Percentiles rank a stretch among this genome's conserved stretches.
These are phyloP conservation scores for Pangasius djambal DNA, from an alignment of 2,797 vertebrate genomes.

Conservation along the genomic window DNA sequence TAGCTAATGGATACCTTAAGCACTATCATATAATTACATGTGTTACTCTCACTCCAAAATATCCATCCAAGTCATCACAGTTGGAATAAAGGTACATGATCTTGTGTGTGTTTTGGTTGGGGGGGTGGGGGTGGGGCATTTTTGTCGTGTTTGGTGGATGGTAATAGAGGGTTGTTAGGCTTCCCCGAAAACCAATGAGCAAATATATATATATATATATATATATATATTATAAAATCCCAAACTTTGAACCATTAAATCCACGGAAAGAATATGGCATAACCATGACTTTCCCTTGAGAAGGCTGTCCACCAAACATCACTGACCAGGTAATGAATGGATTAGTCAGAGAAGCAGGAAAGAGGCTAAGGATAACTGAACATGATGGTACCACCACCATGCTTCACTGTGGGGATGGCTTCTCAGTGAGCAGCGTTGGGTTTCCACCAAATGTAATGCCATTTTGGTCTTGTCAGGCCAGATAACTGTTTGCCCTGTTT, in stretches of 20 bases:
- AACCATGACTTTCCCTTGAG: neutral
- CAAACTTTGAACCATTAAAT: neutral
- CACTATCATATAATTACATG: conserved; percentile 76
- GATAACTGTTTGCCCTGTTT: neutral
- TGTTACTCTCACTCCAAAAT: conserved; percentile 61
- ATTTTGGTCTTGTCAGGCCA: neutral
- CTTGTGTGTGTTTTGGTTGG: conserved; percentile 7
- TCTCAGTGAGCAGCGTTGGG: neutral
- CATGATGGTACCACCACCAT: neutral
- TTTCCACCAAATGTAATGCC: neutral
- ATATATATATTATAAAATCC: too few relatives aligned
- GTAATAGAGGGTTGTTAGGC: neutral
- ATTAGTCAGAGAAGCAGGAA: neutral
- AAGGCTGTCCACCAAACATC: neutral
- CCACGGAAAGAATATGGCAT: neutral
- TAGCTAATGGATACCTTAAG: conserved; percentile 92
- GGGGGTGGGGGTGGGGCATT: too few relatives aligned
- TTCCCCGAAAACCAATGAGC: neutral
- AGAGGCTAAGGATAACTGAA: neutral
- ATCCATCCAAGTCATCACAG: conserved; percentile 72
- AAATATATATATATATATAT: too few relatives aligned
- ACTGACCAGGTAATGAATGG: neutral
- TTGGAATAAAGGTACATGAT: conserved; percentile 25
- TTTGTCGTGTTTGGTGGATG: too few relatives aligned
- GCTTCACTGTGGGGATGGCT: neutral